These are phyloP conservation scores for Chouioia cunea DNA, from an alignment of 2,888 invertebrate species.

Conservation along the genomic window DNA sequence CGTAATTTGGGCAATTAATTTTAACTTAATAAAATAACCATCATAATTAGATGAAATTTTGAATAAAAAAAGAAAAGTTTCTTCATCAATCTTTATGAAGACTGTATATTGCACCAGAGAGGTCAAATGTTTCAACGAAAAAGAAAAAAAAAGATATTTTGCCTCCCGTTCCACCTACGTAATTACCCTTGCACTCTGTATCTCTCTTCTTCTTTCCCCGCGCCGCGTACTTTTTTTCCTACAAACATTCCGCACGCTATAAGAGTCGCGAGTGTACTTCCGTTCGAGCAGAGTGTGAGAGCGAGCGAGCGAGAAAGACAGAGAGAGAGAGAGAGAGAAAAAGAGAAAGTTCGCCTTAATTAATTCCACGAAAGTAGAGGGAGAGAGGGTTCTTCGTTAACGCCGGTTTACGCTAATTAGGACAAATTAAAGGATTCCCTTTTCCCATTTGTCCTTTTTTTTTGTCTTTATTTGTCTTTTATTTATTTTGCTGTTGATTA, in stretches of 20 bases:
- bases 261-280: slow-evolving; percentile 9
- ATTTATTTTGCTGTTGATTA: neutral
- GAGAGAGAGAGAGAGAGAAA: slow-evolving; percentile 10
- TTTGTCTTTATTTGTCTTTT: neutral
- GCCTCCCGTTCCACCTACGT: neutral
- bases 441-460: slow-evolving; percentile 2
- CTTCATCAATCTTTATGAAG: neutral
- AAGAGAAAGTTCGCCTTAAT: slow-evolving; percentile 55
- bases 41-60: too few species aligned
- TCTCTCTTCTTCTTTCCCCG: neutral
- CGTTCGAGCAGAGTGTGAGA: slow-evolving; percentile 34
- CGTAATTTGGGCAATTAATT: too few species aligned
- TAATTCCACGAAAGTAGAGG: slow-evolving; percentile 60
- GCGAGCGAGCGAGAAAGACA: slow-evolving; percentile 39
- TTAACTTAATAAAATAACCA: too few species aligned
- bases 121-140: too few species aligned
- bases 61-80: neutral
- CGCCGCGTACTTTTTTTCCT: neutral
- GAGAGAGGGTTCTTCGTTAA: slow-evolving; percentile 58
- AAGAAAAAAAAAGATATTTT: too few species aligned
- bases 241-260: too few species aligned
- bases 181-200: neutral
- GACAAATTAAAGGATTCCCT: slow-evolving; percentile 53
- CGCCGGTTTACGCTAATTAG: slow-evolving; percentile 61
- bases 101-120: too few species aligned